Percentiles rank a stretch among this genome's conserved stretches.
These are phyloP conservation scores for Plebejus argus DNA, from an alignment of 2,888 invertebrate genomes.

Conservation along the genomic window DNA sequence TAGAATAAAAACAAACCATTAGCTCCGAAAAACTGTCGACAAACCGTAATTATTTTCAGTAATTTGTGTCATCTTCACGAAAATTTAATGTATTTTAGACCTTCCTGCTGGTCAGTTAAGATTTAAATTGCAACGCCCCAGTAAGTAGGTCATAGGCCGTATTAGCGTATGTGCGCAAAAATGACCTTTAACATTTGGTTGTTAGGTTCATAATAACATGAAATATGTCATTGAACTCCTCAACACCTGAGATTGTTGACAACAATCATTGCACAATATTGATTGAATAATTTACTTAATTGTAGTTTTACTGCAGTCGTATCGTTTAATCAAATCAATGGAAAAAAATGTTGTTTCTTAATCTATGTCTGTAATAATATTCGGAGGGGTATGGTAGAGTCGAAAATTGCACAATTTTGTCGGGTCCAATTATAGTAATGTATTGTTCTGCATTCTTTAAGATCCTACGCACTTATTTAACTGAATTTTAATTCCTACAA, in stretches of 20 bases:
- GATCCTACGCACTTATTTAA: too few relatives aligned
- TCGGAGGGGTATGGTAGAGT: not conserved
- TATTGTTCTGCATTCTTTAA: not conserved
- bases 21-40: not conserved
- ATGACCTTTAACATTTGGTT: constrained; percentile 15
- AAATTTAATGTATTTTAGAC: not conserved
- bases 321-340: not conserved
- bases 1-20: not conserved
- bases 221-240: constrained; percentile 5
- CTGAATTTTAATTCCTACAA: too few relatives aligned
- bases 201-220: constrained; percentile 3
- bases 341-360: not conserved
- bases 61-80: not conserved
- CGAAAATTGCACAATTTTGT: not conserved
- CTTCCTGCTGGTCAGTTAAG: not conserved
- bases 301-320: not conserved
- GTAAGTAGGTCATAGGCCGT: constrained; percentile 10
- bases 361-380: not conserved
- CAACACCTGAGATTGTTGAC: not conserved
- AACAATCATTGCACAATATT: constrained; percentile 23
- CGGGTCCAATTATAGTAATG: not conserved
- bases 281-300: constrained; percentile 21
- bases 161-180: constrained; percentile 13
- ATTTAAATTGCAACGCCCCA: constrained; percentile 1
- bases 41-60: not conserved